Evolutionary conservation across 2,888 invertebrate species (phyloP), one percentile per base, ranked within the genome.

Genomic region (Osmoderma eremita): DNA sequence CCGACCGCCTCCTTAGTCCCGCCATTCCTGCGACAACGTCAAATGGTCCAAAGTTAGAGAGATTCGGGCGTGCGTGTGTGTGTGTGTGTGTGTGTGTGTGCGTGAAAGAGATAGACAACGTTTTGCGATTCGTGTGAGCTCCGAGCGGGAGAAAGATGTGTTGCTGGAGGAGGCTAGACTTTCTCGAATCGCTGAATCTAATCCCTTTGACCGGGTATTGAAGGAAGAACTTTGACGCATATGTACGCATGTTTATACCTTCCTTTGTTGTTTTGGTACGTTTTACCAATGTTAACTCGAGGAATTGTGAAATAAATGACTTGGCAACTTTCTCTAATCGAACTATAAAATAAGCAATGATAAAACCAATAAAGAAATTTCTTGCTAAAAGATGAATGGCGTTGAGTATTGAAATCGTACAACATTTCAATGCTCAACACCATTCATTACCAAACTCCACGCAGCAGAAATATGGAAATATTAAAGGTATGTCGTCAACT

Each of bases 21-120:
- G 72, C 72, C 69, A 72, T 72, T 69, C 67, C 67, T 68, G 41
- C 69, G 67, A 68, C 69, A 72, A 72, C 73, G 70, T 71, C 71
- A 71, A 73, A 73, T 71, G 73, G 73, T 68, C 73, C 73, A 71
- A 67, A 71, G 70, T 68, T 73, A 71, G 73, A 73, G 71, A 17
- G 71, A 49, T 65, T 56, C 58, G 49, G 48, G 54, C 53, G 22
- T 41, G 36, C 48, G 20, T 48, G 49, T 38, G 38, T 53, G 38
- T 18, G 53, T 38, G 39, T 53, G 58, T 45, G 45, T 45, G 45
- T 45, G 48, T 56, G 48, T 41, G 42, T 61, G 58, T 30, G 58
- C n/a, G n/a, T n/a, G n/a, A n/a, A n/a, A n/a, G n/a, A n/a, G n/a
- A n/a, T n/a, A 56, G 56, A 61, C 24, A 45, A 61, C 58, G 58